Evolutionary conservation across 2,888 invertebrate species (phyloP), one percentile per base, ranked within the genome.

Genomic region (Venusia cambrica): DNA sequence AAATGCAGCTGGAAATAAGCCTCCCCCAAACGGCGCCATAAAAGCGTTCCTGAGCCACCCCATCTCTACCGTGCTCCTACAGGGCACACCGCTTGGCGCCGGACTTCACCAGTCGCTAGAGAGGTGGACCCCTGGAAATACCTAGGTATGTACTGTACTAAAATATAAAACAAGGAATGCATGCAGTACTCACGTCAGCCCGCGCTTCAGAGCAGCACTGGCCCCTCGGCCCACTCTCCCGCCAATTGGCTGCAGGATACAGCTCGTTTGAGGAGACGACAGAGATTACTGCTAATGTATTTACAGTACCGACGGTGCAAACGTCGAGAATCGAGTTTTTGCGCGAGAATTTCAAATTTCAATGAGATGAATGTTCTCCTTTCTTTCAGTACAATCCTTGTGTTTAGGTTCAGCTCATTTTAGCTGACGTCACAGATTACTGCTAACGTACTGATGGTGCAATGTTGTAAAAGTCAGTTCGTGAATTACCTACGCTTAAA

Each of bases 231-330:
- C 52, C 46, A 31, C 50, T 36, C 62, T 54, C 63, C 55, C 50
- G 57, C 59, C 81, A 80, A 79, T 83, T 80, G 73, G 30, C 45
- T 37, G 53, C 84, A 84, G 84, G 84, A 85, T 83, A 69, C 71
- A 43, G 43, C 73, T 69, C 57, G 69, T 85, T 80, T 70, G 66
- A 55, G 52, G 63, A 68, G 76, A 73, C 68, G 72, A 66, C 65
- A 48, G 44, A 59, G 44, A 51, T 51, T 62, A 66, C 56, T 60
- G 62, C 63, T 69, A 64, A 66, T 64, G 47, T 57, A 58, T 62
- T 64, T 64, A 62, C 62, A 49, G 54, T 58, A 51, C 51, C 46
- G 50, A 47, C 46, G 48, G 51, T 47, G 32, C 20, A 39, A 25
- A 33, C 16, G 17, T 20, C 19, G 27, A 30, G 30, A 34, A 31